Percentiles rank a stretch among this genome's conserved stretches.
phyloP scores from a whole-genome alignment of 1,140 invertebrate species.

The Leucophenga varia region DNA sequence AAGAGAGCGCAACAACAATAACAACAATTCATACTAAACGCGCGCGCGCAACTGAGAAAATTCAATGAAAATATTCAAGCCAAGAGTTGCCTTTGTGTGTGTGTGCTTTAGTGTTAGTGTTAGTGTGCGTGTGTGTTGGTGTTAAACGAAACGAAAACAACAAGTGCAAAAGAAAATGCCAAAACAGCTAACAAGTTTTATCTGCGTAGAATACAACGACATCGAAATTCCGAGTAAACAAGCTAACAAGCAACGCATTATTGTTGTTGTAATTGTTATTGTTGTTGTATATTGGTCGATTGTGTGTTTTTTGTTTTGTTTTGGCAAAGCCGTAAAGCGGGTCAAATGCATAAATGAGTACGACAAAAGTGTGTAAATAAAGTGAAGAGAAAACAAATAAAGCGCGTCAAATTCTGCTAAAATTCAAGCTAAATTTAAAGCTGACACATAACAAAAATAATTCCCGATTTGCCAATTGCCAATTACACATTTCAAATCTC shows the following conservation, averaged over 20 bases:
- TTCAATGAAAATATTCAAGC: conserved; percentile 21
- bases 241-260: background rate
- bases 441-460: too few relatives aligned
- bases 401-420: background rate
- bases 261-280: conserved; percentile 11
- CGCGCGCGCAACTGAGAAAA: conserved; percentile 35
- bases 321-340: conserved; percentile 37
- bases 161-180: conserved; percentile 38
- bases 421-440: background rate
- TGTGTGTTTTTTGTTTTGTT: conserved; percentile 27
- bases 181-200: conserved; percentile 40
- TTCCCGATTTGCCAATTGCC: too few relatives aligned
- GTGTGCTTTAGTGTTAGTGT: conserved; percentile 8
- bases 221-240: conserved; percentile 40
- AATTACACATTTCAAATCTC: too few relatives aligned
- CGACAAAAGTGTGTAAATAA: conserved; percentile 29
- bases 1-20: conserved; percentile 25
- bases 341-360: conserved; percentile 47
- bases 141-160: conserved; percentile 15
- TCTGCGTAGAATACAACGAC: conserved; percentile 38
- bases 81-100: conserved; percentile 11
- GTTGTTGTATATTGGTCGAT: conserved; percentile 22
- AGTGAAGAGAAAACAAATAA: conserved; percentile 18
- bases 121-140: conserved; percentile 15
- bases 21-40: conserved; percentile 32